phyloP scores from a whole-genome alignment of 2,797 vertebrate genomes.

The Morelia viridis region DNA sequence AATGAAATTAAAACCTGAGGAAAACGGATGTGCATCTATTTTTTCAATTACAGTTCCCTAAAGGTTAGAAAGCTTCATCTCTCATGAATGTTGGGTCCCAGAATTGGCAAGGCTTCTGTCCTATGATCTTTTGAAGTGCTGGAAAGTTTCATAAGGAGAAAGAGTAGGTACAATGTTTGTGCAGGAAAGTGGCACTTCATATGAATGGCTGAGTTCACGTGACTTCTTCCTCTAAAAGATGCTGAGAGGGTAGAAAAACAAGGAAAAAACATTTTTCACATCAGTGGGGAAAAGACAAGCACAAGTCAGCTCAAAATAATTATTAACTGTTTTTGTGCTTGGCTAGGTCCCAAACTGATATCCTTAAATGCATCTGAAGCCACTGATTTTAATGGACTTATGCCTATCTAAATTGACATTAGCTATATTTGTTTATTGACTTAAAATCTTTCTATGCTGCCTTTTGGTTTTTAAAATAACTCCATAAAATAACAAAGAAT shows the following conservation, averaged over 20 bases:
- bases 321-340: slow-evolving; percentile 1
- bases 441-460: neutral
- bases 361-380: neutral
- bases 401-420: neutral
- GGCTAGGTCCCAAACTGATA: neutral
- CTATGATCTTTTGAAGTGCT: neutral
- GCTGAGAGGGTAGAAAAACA: neutral
- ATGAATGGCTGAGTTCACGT: slow-evolving; percentile 14
- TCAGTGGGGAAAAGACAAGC: neutral
- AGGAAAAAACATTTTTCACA: neutral
- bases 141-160: neutral
- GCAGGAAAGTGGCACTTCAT: neutral
- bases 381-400: neutral
- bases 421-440: neutral
- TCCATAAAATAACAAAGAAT: neutral
- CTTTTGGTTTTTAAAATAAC: neutral
- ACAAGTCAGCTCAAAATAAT: neutral
- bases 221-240: slow-evolving; percentile 15
- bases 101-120: neutral
- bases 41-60: neutral
- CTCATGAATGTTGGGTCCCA: neutral
- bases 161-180: neutral
- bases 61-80: neutral
- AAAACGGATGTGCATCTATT: neutral
- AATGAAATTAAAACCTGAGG: too few species aligned